A percentile compares a stretch with the other conserved stretches of the same genome.
phyloP scores from a whole-genome alignment of 1,140 invertebrate species.

The Nebria ingens region DNA sequence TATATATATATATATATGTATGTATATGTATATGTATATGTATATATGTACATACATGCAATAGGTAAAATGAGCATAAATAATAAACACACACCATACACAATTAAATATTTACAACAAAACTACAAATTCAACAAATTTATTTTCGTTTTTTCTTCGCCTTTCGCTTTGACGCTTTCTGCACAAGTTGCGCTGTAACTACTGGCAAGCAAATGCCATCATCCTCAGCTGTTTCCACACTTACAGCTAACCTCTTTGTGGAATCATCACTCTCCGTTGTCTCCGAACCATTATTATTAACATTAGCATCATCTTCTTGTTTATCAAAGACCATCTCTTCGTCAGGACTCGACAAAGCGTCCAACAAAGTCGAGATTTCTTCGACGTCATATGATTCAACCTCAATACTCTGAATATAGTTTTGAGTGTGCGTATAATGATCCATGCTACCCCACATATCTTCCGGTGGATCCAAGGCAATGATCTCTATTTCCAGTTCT shows the following conservation, averaged over 20 bases:
- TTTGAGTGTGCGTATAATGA: neutral
- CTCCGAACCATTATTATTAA: slow-evolving; percentile 25
- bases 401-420: neutral
- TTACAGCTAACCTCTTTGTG: slow-evolving; percentile 21
- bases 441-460: neutral
- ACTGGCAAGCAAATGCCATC: slow-evolving; percentile 7
- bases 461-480: neutral
- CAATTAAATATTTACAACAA: neutral
- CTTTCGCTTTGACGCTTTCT: slow-evolving; percentile 21
- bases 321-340: slow-evolving; percentile 19
- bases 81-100: slow-evolving; percentile 8
- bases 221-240: slow-evolving; percentile 21
- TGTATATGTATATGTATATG: too few species aligned
- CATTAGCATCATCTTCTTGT: slow-evolving; percentile 28
- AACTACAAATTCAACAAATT: slow-evolving; percentile 13
- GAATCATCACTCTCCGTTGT: slow-evolving; percentile 34
- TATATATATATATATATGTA: too few species aligned
- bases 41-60: too few species aligned
- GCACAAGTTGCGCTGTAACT: slow-evolving; percentile 11
- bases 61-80: neutral
- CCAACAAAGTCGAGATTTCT: slow-evolving; percentile 19
- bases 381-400: slow-evolving; percentile 12
- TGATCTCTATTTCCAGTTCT: neutral
- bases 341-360: slow-evolving; percentile 7
- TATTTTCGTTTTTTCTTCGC: slow-evolving; percentile 27